These are phyloP conservation scores for Semicossyphus pulcher DNA, from an alignment of 2,113 vertebrate species.

Conservation along the genomic window DNA sequence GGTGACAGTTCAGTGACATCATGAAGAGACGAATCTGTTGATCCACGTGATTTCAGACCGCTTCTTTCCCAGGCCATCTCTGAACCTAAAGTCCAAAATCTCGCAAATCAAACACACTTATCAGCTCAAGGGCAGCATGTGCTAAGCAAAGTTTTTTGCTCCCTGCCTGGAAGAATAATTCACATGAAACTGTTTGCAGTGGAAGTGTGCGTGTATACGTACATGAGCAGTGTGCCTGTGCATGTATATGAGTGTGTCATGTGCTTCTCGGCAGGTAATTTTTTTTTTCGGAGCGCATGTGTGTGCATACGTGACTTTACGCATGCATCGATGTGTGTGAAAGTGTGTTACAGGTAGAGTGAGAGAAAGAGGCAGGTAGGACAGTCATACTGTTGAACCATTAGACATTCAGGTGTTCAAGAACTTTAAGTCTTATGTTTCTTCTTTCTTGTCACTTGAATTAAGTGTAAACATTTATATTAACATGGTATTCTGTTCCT, in stretches of 20 bases:
- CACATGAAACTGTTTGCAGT: constrained; percentile 64
- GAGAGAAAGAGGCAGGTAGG: background rate
- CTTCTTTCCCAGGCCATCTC: constrained; percentile 64
- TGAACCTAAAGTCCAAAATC: constrained; percentile 73
- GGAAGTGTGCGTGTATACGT: constrained; percentile 28
- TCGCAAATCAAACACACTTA: constrained; percentile 77
- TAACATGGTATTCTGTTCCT: too few species aligned
- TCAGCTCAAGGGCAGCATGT: constrained; percentile 75
- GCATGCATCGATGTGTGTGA: background rate
- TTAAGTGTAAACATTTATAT: too few species aligned
- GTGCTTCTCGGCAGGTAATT: constrained; percentile 11
- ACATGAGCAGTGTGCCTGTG: constrained; percentile 22
- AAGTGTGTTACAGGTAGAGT: background rate
- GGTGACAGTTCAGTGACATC: constrained; percentile 39
- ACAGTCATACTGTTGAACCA: too few species aligned
- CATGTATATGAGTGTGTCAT: constrained; percentile 24
- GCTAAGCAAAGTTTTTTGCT: constrained; percentile 79
- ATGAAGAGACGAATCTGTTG: constrained; percentile 41
- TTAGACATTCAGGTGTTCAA: background rate
- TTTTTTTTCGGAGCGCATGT: background rate
- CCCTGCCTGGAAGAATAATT: constrained; percentile 76
- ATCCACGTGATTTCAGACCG: constrained; percentile 55
- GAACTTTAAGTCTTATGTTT: too few species aligned
- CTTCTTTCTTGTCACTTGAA: too few species aligned
- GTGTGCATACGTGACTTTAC: constrained; percentile 17